Conservation (phyloP, 2,113 vertebrate genomes). For the Syrrhaptes paradoxus region DNA sequence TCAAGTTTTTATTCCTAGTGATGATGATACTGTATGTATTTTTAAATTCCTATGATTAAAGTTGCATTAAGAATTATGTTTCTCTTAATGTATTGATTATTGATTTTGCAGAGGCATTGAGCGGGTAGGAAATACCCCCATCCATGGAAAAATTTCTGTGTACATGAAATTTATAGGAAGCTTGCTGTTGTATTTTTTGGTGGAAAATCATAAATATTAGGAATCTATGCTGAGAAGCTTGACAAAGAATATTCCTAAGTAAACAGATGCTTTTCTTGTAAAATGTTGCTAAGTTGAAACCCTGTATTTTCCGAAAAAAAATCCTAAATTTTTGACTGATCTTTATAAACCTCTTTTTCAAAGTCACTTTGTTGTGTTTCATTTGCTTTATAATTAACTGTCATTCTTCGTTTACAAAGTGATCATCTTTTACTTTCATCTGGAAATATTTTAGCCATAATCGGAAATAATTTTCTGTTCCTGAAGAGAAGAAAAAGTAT, state of each 20-base stretch:
- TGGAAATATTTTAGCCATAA: not conserved
- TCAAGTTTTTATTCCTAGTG: not conserved
- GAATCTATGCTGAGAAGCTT: not conserved
- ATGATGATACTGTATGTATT: not conserved
- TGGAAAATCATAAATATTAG: not conserved
- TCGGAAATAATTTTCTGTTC: constrained; percentile 3
- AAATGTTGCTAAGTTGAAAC: not conserved
- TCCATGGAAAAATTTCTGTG: not conserved
- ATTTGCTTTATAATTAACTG: not conserved
- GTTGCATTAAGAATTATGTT: not conserved
- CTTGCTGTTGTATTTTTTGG: not conserved
- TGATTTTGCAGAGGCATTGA: not conserved
- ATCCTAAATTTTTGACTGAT: rapidly evolving
- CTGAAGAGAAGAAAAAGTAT: not conserved
- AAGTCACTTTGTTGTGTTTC: not conserved
- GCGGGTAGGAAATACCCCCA: not conserved
- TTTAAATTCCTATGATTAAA: not conserved
- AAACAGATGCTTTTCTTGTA: not conserved
- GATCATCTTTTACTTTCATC: not conserved
- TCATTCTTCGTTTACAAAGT: not conserved
- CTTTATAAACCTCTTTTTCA: not conserved
- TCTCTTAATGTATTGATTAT: not conserved
- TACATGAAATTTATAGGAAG: not conserved
- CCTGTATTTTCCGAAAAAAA: not conserved
- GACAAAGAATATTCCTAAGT: not conserved